A percentile compares a stretch with the other conserved stretches of the same genome.
Conservation (phyloP, 2,113 vertebrate species). For the Ariopsis seemanni region DNA sequence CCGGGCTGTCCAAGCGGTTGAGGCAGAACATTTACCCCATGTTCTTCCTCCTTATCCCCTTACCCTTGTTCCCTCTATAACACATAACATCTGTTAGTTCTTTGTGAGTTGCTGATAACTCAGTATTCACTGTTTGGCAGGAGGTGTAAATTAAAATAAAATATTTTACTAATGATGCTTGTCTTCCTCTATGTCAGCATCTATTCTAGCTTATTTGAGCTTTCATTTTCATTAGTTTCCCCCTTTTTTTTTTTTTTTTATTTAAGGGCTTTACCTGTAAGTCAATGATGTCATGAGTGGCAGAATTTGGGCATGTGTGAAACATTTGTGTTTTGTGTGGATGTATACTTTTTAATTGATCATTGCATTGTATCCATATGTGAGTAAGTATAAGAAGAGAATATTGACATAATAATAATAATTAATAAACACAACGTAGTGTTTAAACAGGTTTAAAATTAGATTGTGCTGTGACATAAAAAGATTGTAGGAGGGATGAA, state of each 20-base stretch:
- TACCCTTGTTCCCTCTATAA: background rate
- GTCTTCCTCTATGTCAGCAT: background rate
- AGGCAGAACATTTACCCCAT: constrained; percentile 42
- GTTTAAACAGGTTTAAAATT: background rate
- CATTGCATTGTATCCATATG: background rate
- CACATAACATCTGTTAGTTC: background rate
- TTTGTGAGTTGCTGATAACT: background rate
- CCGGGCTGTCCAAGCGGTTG: constrained; percentile 66
- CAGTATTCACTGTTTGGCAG: background rate
- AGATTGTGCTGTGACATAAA: constrained; percentile 5
- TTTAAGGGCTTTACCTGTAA: background rate
- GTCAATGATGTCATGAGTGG: background rate
- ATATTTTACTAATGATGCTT: background rate
- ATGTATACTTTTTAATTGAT: background rate
- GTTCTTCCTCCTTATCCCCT: constrained; percentile 19
- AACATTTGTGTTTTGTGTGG: background rate
- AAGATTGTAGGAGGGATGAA: no score
- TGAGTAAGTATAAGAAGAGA: background rate
- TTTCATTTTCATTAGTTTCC: background rate
- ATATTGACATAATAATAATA: background rate
- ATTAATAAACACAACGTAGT: background rate
- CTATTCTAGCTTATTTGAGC: background rate
- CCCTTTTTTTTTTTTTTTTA: background rate
- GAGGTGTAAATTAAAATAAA: background rate
- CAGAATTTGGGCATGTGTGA: background rate